Percentiles rank a stretch among this genome's conserved stretches.
phyloP scores from a whole-genome alignment of 1,140 invertebrate species.

The Macrobrachium nipponense region DNA sequence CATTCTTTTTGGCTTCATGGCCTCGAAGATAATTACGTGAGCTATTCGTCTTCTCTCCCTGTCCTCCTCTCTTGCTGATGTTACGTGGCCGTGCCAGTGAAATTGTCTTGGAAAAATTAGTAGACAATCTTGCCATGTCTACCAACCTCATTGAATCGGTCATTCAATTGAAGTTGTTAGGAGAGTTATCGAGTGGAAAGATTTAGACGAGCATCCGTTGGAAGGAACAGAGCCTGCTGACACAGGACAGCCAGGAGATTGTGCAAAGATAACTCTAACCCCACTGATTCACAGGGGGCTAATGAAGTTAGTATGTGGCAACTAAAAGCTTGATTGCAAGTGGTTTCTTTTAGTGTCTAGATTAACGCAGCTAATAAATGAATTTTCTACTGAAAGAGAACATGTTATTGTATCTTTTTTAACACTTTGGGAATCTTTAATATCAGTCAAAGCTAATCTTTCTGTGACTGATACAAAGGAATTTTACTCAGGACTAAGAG shows the following conservation, averaged over 20 bases:
- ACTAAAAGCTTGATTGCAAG: constrained; percentile 85
- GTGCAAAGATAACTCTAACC: constrained; percentile 48
- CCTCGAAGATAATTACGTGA: constrained; percentile 84
- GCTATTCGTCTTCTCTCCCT: constrained; percentile 83
- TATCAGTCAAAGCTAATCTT: constrained; percentile 89
- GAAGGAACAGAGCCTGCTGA: constrained; percentile 75
- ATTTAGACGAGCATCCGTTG: constrained; percentile 82
- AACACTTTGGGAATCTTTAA: constrained; percentile 89
- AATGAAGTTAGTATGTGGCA: constrained; percentile 78
- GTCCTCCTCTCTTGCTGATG: constrained; percentile 84
- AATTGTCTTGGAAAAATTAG: constrained; percentile 79
- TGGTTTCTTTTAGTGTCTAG: constrained; percentile 81
- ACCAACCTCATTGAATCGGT: constrained; percentile 72
- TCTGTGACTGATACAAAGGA: constrained; percentile 89
- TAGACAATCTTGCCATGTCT: constrained; percentile 69
- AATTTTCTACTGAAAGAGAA: constrained; percentile 74
- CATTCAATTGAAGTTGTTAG: constrained; percentile 87
- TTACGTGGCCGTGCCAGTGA: constrained; percentile 83
- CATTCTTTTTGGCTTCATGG: constrained; percentile 82
- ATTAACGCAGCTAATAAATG: constrained; percentile 72
- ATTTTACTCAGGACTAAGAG: constrained; percentile 85
- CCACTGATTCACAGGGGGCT: constrained; percentile 60
- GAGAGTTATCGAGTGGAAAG: constrained; percentile 87
- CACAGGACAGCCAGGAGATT: constrained; percentile 44
- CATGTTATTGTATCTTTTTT: constrained; percentile 83